Evolutionary conservation across 2,888 invertebrate genomes (phyloP).

Genomic region (Drosophila anomelani): DNA sequence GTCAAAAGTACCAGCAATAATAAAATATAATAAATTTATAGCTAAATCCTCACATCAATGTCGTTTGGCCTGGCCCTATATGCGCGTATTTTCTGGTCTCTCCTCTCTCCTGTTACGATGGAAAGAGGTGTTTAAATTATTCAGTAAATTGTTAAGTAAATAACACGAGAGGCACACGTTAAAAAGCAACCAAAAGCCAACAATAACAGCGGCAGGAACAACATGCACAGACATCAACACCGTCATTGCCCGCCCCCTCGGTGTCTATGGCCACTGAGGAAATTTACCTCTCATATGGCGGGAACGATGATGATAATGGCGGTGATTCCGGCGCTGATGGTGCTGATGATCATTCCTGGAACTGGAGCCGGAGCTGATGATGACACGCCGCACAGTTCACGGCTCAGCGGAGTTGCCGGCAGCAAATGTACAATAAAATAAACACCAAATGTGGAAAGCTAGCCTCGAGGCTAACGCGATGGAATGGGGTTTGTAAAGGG

Average conservation of each 20-base stretch:
- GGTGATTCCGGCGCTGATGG: conserved; percentile 42
- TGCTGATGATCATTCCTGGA: conserved; percentile 28
- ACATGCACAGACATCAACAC: conserved; percentile 50
- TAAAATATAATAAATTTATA: neutral
- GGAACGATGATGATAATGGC: conserved; percentile 41
- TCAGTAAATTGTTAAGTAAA: conserved; percentile 81
- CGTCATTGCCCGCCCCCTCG: conserved; percentile 1
- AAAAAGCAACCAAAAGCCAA: conserved; percentile 59
- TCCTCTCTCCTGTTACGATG: neutral
- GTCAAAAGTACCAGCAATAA: neutral
- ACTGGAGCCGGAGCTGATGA: conserved; percentile 33
- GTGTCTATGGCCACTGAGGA: conserved; percentile 42
- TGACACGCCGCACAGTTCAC: conserved; percentile 61
- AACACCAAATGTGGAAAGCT: conserved; percentile 55
- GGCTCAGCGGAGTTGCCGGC: conserved; percentile 56
- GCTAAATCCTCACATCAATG: neutral
- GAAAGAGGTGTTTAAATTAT: conserved; percentile 73
- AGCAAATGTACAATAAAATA: conserved; percentile 70
- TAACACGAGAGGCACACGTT: conserved; percentile 70
- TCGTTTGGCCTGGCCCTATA: neutral
- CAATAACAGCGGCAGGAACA: conserved; percentile 48
- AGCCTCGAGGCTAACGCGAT: conserved; percentile 39
- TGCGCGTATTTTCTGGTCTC: neutral
- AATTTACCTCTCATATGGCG: conserved; percentile 49
- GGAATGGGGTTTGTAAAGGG: conserved; percentile 3